A percentile compares a stretch with the other conserved stretches of the same genome.
phyloP scores from a whole-genome alignment of 2,797 vertebrate genomes.

The Euthynnus affinis region DNA sequence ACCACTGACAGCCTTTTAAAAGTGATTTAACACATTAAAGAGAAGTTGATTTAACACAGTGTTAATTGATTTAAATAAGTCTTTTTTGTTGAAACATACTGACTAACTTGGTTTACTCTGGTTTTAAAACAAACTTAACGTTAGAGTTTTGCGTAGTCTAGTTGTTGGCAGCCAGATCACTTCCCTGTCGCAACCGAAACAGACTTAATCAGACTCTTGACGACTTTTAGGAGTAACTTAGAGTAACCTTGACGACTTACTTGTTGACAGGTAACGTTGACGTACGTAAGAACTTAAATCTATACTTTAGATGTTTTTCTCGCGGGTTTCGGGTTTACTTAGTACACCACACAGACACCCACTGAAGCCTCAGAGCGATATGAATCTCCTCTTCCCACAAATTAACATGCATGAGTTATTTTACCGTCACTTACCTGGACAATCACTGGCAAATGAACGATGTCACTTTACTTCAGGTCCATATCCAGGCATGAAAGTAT shows the following conservation, averaged over 20 bases:
- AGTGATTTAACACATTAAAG: neutral
- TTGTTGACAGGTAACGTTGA: neutral
- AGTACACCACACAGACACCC: slow-evolving; percentile 45
- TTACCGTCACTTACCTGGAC: slow-evolving; percentile 66
- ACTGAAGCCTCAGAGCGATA: slow-evolving; percentile 43
- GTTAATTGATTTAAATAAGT: too few relatives aligned
- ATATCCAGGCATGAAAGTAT: neutral
- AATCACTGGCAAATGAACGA: neutral
- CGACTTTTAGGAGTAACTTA: neutral
- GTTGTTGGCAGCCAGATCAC: neutral
- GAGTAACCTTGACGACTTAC: too few relatives aligned
- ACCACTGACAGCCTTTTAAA: too few relatives aligned
- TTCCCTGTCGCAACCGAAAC: neutral
- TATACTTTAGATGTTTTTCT: slow-evolving; percentile 3
- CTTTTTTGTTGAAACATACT: neutral
- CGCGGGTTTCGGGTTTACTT: slow-evolving; percentile 71
- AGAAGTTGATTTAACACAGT: neutral
- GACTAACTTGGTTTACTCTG: neutral
- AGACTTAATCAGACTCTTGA: neutral
- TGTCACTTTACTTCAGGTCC: neutral
- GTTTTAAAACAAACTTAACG: neutral
- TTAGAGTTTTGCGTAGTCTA: too few relatives aligned
- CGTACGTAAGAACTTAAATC: neutral
- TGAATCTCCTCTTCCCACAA: slow-evolving; percentile 53
- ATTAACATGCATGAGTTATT: slow-evolving; percentile 2